phyloP scores from a whole-genome alignment of 2,888 invertebrate genomes.

The Amphipoea lucens region DNA sequence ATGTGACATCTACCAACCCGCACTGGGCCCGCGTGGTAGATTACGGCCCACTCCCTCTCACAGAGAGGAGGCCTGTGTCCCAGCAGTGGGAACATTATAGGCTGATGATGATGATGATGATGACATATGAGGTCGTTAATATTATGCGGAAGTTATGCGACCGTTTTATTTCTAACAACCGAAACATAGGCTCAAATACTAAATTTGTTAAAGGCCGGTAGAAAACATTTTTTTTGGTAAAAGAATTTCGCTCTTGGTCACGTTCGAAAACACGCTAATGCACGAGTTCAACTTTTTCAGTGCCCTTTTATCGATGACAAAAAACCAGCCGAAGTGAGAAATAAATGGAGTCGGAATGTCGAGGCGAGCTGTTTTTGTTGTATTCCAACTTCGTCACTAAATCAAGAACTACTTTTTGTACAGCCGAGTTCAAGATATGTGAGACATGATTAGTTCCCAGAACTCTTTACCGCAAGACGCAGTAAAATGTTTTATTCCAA shows the following conservation, averaged over 20 bases:
- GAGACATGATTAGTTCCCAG: conserved; percentile 42
- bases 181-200: conserved; percentile 54
- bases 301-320: conserved; percentile 77
- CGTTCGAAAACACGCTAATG: conserved; percentile 77
- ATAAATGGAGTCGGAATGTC: conserved; percentile 80
- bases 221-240: conserved; percentile 66
- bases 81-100: no score
- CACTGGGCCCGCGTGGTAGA: no score
- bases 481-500: conserved; percentile 41
- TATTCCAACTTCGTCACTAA: conserved; percentile 80
- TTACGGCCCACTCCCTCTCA: no score
- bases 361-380: conserved; percentile 76
- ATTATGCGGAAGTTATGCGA: conserved; percentile 38
- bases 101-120: no score
- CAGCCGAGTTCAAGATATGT: conserved; percentile 47
- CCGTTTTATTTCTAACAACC: conserved; percentile 51
- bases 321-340: conserved; percentile 76
- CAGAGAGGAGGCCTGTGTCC: no score
- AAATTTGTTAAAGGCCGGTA: conserved; percentile 64
- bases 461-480: conserved; percentile 17
- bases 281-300: conserved; percentile 77
- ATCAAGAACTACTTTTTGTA: conserved; percentile 79
- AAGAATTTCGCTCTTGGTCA: conserved; percentile 74
- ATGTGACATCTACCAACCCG: no score
- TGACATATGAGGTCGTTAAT: conserved; percentile 12